These are phyloP conservation scores for Sarcophaga variegata DNA, from an alignment of 2,888 invertebrate species.

Conservation along the genomic window DNA sequence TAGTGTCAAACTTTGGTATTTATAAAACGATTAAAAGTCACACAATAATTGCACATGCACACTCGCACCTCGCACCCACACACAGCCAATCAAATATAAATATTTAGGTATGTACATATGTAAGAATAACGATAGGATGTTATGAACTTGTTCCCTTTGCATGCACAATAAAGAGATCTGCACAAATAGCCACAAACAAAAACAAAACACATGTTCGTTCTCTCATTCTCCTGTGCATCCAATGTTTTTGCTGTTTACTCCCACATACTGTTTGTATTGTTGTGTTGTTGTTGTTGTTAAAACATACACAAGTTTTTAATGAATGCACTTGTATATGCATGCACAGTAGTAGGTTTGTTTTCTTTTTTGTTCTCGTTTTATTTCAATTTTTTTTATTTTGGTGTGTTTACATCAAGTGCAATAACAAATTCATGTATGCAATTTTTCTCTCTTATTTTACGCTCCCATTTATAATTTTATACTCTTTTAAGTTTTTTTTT, in stretches of 20 bases:
- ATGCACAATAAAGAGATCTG: conserved; percentile 46
- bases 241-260: conserved; percentile 11
- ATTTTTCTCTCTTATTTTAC: conserved; percentile 57
- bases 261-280: conserved; percentile 36
- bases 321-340: conserved; percentile 62
- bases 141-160: conserved; percentile 70
- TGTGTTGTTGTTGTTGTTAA: conserved; percentile 1
- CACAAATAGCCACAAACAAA: conserved; percentile 60
- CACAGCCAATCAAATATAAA: background rate
- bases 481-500: conserved; percentile 33
- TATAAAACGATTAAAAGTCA: conserved; percentile 19
- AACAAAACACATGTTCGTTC: conserved; percentile 33
- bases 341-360: conserved; percentile 40
- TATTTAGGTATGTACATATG: background rate
- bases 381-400: conserved; percentile 12
- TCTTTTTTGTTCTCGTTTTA: conserved; percentile 38
- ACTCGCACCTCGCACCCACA: background rate
- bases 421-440: conserved; percentile 63
- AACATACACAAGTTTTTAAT: conserved; percentile 25
- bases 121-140: conserved; percentile 48
- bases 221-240: background rate
- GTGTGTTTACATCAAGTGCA: conserved; percentile 67
- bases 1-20: conserved; percentile 61
- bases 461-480: conserved; percentile 42
- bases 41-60: conserved; percentile 1